Evolutionary conservation across 2,113 vertebrate species (phyloP).

Genomic region (Lates calcarifer): DNA sequence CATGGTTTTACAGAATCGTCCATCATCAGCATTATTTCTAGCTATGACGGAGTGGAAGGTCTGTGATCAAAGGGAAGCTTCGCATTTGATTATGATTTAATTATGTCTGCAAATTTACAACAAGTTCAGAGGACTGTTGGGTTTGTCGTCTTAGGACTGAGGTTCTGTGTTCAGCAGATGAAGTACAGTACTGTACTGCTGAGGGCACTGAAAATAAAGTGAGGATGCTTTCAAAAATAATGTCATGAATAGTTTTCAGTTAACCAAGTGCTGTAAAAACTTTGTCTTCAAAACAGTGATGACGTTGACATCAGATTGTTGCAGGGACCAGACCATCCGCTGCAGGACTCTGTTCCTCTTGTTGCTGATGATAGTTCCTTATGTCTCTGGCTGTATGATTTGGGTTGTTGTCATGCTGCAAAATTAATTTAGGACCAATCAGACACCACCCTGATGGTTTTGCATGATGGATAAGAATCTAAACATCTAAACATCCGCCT

Average conservation of each 20-base stretch:
- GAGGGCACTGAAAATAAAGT: not conserved
- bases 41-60: too few relatives aligned
- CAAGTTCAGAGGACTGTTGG: not conserved
- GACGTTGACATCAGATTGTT: not conserved
- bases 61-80: not conserved
- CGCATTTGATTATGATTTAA: too few relatives aligned
- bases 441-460: not conserved
- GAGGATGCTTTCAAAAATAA: not conserved
- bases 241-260: too few relatives aligned
- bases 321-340: not conserved
- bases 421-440: not conserved
- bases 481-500: not conserved
- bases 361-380: not conserved
- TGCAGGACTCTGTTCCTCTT: not conserved
- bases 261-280: too few relatives aligned
- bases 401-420: not conserved
- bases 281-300: too few relatives aligned
- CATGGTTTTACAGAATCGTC: not conserved
- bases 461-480: not conserved
- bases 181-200: too few relatives aligned
- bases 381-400: not conserved
- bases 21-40: too few relatives aligned
- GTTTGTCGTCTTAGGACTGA: not conserved
- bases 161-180: too few relatives aligned
- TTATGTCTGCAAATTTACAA: too few relatives aligned